Conservation (phyloP, 2,888 invertebrate genomes). For the Patella pellucida region DNA sequence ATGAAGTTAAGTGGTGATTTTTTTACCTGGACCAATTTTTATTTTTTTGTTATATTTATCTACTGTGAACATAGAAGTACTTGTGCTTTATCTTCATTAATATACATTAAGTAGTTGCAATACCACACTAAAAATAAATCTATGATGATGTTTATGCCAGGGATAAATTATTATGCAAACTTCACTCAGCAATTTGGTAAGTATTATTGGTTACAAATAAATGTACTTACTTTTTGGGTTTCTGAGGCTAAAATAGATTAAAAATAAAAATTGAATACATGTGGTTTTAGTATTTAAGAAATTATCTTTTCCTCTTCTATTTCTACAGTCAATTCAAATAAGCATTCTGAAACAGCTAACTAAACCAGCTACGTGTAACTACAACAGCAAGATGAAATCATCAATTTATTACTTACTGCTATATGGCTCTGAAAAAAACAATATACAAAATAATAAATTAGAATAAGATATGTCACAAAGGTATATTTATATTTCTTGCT, state of each 20-base stretch:
- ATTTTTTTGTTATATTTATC: too few species aligned
- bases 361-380: not conserved
- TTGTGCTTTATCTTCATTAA: too few species aligned
- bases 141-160: too few species aligned
- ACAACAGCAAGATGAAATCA: not conserved
- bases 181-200: too few species aligned
- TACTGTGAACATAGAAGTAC: too few species aligned
- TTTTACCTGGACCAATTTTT: too few species aligned
- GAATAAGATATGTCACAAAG: not conserved
- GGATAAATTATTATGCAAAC: too few species aligned
- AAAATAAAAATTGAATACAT: slow-evolving; percentile 13
- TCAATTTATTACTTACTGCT: not conserved
- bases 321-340: not conserved
- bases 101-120: too few species aligned
- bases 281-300: not conserved
- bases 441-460: not conserved
- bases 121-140: too few species aligned
- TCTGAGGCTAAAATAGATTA: slow-evolving; percentile 21
- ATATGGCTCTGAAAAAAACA: not conserved
- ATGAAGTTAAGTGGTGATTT: too few species aligned
- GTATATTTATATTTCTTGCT: too few species aligned
- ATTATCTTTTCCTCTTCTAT: not conserved
- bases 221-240: slow-evolving; percentile 19
- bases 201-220: not conserved
- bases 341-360: too few species aligned